These are phyloP conservation scores for Dicaeum eximium DNA, from an alignment of 2,113 vertebrate genomes.

Conservation along the genomic window DNA sequence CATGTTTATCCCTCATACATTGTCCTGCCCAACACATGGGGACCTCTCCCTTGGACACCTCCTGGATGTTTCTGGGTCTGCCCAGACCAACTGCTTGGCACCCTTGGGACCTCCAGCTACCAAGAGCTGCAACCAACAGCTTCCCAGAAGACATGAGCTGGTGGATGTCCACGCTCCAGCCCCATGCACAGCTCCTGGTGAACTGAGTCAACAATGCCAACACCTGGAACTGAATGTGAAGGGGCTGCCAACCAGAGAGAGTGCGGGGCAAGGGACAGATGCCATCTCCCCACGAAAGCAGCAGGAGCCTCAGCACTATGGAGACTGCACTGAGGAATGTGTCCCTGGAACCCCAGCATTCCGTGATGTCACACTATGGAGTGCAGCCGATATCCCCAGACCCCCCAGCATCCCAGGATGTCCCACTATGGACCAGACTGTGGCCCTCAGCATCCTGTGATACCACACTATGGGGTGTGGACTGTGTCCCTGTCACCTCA, in stretches of 20 bases:
- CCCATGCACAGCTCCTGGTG: neutral
- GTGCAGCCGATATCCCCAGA: rapidly evolving
- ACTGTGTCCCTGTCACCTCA: neutral
- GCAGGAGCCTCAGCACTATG: neutral
- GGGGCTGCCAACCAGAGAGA: neutral
- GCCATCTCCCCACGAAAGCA: rapidly evolving
- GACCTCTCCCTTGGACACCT: neutral
- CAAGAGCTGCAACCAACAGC: neutral
- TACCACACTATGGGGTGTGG: rapidly evolving
- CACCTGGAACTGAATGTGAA: neutral
- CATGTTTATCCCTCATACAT: neutral
- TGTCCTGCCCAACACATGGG: rapidly evolving
- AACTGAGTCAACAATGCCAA: rapidly evolving
- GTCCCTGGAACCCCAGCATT: neutral
- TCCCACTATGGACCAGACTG: rapidly evolving
- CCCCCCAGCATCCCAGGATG: neutral
- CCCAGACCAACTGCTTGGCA: neutral
- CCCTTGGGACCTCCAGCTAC: neutral
- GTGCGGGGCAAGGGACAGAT: neutral
- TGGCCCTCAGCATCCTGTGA: neutral
- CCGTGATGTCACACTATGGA: neutral
- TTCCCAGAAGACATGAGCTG: neutral
- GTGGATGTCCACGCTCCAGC: rapidly evolving
- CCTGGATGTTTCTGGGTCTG: neutral
- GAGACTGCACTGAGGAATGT: neutral